Percentiles rank a stretch among this genome's conserved stretches.
Conservation (phyloP, 2,888 invertebrate genomes). For the Archips crataeganus region DNA sequence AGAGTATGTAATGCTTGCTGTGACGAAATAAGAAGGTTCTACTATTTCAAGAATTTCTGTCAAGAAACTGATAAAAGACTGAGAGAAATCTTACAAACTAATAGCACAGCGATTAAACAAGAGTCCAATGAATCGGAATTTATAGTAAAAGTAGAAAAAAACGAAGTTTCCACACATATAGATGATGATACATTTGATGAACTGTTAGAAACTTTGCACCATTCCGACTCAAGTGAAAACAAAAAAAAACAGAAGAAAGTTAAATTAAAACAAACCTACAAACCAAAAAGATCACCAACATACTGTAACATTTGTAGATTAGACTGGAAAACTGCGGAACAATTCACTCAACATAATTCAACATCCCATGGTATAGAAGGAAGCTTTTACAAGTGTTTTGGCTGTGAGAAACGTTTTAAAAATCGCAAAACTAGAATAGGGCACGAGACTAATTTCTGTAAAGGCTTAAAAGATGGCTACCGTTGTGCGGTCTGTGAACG, state of each 20-base stretch:
- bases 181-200: conserved; percentile 43
- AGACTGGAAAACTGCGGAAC: conserved; percentile 57
- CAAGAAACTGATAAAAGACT: conserved; percentile 60
- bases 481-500: conserved; percentile 67
- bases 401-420: conserved; percentile 71
- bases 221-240: conserved; percentile 45
- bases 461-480: conserved; percentile 70
- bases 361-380: conserved; percentile 65
- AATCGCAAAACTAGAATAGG: conserved; percentile 60
- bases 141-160: conserved; percentile 47
- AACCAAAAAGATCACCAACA: conserved; percentile 55
- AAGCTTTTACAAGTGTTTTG: conserved; percentile 70
- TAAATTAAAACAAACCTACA: conserved; percentile 51
- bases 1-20: conserved; percentile 66
- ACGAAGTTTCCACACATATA: conserved; percentile 28
- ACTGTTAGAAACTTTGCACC: conserved; percentile 45
- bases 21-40: conserved; percentile 61
- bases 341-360: conserved; percentile 60
- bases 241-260: conserved; percentile 44
- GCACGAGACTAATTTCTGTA: conserved; percentile 71
- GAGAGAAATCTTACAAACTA: conserved; percentile 51
- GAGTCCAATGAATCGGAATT: conserved; percentile 11
- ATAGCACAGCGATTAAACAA: conserved; percentile 44
- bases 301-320: conserved; percentile 69
- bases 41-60: conserved; percentile 69